These are phyloP conservation scores for Phasianus colchicus DNA, from an alignment of 2,113 vertebrate species.

Conservation along the genomic window DNA sequence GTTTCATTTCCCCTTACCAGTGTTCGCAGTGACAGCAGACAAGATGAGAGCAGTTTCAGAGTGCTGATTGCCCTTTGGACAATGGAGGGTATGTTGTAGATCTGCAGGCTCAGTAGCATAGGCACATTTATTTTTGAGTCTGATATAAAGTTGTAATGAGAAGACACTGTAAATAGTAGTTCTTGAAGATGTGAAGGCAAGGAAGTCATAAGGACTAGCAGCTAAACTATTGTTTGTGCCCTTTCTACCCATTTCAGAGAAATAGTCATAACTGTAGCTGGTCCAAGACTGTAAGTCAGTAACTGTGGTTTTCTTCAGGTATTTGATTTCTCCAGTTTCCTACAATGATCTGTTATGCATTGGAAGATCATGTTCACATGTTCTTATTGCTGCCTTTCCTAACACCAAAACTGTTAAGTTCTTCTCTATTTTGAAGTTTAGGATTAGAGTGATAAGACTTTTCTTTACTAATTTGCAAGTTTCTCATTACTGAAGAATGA, in stretches of 20 bases:
- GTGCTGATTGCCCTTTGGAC: not conserved
- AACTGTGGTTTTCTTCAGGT: not conserved
- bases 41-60: not conserved
- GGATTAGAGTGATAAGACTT: not conserved
- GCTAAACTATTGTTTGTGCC: not conserved
- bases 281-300: not conserved
- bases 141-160: not conserved
- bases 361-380: not conserved
- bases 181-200: not conserved
- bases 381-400: not conserved
- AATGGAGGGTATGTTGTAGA: not conserved
- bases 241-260: not conserved
- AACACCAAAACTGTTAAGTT: not conserved
- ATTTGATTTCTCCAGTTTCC: not conserved
- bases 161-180: not conserved
- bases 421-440: not conserved
- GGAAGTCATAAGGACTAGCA: not conserved
- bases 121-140: not conserved
- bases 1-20: fast-evolving
- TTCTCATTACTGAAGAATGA: not conserved
- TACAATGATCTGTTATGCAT: not conserved
- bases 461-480: not conserved
- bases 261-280: not conserved
- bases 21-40: not conserved
- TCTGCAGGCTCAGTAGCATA: not conserved